Evolutionary conservation across 2,113 vertebrate genomes (phyloP).

Genomic region (Gavia stellata): DNA sequence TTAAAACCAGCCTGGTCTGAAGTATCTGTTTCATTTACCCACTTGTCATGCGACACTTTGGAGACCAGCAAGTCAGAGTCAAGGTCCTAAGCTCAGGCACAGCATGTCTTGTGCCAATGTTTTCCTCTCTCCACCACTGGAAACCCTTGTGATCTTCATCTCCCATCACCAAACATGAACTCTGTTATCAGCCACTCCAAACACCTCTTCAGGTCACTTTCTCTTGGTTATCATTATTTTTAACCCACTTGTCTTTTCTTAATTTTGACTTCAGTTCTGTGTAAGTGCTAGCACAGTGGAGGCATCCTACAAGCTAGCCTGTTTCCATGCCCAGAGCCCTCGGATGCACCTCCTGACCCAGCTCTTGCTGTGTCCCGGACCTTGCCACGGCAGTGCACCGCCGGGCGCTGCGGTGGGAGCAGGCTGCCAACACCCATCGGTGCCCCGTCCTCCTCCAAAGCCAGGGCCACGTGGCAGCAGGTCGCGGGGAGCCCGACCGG

Average conservation of each 20-base stretch:
- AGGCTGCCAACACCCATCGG: not conserved
- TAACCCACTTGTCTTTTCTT: not conserved
- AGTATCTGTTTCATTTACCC: not conserved
- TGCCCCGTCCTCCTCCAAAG: slow-evolving; percentile 22
- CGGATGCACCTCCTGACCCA: not conserved
- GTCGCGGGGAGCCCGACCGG: not conserved
- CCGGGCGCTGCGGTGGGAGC: not conserved
- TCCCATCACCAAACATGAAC: not conserved
- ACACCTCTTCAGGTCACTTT: not conserved
- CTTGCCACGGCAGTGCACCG: not conserved
- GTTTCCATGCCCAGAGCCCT: not conserved
- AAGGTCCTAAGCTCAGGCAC: not conserved
- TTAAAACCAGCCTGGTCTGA: slow-evolving; percentile 29
- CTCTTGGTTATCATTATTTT: not conserved
- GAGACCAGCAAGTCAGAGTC: slow-evolving; percentile 28
- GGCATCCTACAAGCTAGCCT: not conserved
- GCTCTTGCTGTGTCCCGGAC: not conserved
- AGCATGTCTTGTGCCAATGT: slow-evolving; percentile 7
- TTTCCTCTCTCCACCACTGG: slow-evolving; percentile 2
- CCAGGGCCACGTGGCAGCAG: slow-evolving; percentile 13
- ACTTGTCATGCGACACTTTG: not conserved
- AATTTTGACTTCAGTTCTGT: not conserved
- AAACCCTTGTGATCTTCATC: not conserved
- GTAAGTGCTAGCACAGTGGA: not conserved
- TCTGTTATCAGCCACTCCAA: slow-evolving; percentile 11